Conservation (phyloP, 2,797 vertebrate species). For the Todus mexicanus region DNA sequence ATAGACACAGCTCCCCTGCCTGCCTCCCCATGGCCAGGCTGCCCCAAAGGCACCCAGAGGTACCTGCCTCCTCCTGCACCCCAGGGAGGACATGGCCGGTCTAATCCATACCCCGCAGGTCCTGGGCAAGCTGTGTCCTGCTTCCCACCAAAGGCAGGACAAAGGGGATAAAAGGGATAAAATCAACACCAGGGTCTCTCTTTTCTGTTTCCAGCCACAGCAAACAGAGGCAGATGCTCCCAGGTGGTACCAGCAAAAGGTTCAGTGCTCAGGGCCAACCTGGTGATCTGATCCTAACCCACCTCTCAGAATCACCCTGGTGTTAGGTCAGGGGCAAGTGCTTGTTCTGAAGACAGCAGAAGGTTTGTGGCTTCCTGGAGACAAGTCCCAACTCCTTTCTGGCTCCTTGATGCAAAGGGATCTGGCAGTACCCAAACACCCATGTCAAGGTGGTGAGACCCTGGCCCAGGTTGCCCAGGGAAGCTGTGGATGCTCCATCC, state of each 20-base stretch:
- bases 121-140: background rate
- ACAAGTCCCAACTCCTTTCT: background rate
- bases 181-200: background rate
- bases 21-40: background rate
- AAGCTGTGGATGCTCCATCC: no score
- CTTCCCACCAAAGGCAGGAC: background rate
- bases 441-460: no score
- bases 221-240: background rate
- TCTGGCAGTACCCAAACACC: background rate
- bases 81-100: background rate
- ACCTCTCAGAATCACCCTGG: background rate
- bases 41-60: background rate
- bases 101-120: background rate
- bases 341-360: background rate
- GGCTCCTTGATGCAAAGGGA: background rate
- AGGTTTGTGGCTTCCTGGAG: background rate
- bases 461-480: no score
- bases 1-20: background rate
- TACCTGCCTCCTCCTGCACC: background rate
- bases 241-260: background rate
- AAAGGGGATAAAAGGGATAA: background rate
- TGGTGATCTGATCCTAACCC: background rate
- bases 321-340: background rate
- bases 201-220: background rate
- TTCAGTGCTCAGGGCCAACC: background rate